Conservation (phyloP, 2,113 vertebrate genomes). For the Catharus minimus region DNA sequence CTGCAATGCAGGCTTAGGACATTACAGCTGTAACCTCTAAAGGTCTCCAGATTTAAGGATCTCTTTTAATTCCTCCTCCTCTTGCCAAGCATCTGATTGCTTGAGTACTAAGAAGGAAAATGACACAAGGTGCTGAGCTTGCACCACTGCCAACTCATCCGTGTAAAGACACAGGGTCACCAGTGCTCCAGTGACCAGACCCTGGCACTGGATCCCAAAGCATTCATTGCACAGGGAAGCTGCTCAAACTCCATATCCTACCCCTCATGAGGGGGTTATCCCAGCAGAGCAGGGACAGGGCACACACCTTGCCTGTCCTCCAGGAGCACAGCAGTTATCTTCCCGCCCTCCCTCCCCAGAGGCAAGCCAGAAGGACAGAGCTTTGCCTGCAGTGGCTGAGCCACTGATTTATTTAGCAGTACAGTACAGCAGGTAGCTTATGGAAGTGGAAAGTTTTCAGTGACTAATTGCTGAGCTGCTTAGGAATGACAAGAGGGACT, state of each 20-base stretch:
- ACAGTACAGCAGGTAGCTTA: constrained; percentile 21
- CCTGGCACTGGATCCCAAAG: background rate
- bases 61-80: constrained; percentile 43
- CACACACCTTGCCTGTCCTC: background rate
- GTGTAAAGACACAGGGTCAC: background rate
- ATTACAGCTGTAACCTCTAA: background rate
- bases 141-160: background rate
- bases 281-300: background rate
- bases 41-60: constrained; percentile 37
- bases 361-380: background rate
- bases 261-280: background rate
- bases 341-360: background rate
- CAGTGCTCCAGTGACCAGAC: background rate
- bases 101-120: constrained; percentile 31
- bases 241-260: background rate
- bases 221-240: background rate
- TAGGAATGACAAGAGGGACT: constrained; percentile 33
- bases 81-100: constrained; percentile 32
- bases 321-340: background rate
- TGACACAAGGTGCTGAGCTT: constrained; percentile 48
- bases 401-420: constrained; percentile 40
- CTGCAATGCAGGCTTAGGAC: constrained; percentile 44
- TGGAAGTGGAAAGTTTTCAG: constrained; percentile 50
- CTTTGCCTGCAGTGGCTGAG: constrained; percentile 26
- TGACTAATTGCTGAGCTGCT: constrained; percentile 50